Evolutionary conservation across 2,888 invertebrate species (phyloP).

Genomic region (Schrankia costaestrigalis): DNA sequence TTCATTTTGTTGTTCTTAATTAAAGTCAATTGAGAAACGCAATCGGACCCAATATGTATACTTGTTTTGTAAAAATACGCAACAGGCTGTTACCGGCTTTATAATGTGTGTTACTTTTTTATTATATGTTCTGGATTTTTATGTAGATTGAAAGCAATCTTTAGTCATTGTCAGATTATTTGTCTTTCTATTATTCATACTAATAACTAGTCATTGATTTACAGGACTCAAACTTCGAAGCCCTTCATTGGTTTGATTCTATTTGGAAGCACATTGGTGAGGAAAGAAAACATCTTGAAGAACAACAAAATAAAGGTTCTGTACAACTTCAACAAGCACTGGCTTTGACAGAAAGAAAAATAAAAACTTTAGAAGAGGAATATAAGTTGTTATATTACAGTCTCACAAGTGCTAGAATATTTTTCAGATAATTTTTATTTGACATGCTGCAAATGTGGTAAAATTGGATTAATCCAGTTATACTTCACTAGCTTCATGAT

Average conservation of each 20-base stretch:
- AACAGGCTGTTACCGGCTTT: too few species aligned
- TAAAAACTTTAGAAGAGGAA: conserved; percentile 87
- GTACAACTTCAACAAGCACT: conserved; percentile 96
- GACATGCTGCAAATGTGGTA: neutral
- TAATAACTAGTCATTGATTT: too few species aligned
- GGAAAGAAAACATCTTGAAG: conserved; percentile 80
- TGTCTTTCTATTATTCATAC: too few species aligned
- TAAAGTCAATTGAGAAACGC: too few species aligned
- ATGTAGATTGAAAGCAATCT: too few species aligned
- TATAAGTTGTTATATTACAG: conserved; percentile 95
- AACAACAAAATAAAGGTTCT: conserved; percentile 86
- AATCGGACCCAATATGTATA: too few species aligned
- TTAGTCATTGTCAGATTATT: too few species aligned
- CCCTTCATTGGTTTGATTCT: conserved; percentile 97
- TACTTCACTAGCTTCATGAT: too few species aligned
- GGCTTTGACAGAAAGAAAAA: conserved; percentile 91
- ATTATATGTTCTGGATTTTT: too few species aligned
- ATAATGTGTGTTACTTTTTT: too few species aligned
- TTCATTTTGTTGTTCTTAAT: too few species aligned
- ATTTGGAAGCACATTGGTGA: conserved; percentile 86
- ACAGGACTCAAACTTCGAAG: conserved; percentile 89
- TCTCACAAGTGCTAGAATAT: conserved; percentile 95
- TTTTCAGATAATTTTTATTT: conserved; percentile 85
- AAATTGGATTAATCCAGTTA: neutral
- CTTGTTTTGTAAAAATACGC: too few species aligned